Percentiles rank a stretch among this genome's conserved stretches.
These are phyloP conservation scores for Eucera pruinosa DNA, from an alignment of 2,888 invertebrate genomes.

Conservation along the genomic window DNA sequence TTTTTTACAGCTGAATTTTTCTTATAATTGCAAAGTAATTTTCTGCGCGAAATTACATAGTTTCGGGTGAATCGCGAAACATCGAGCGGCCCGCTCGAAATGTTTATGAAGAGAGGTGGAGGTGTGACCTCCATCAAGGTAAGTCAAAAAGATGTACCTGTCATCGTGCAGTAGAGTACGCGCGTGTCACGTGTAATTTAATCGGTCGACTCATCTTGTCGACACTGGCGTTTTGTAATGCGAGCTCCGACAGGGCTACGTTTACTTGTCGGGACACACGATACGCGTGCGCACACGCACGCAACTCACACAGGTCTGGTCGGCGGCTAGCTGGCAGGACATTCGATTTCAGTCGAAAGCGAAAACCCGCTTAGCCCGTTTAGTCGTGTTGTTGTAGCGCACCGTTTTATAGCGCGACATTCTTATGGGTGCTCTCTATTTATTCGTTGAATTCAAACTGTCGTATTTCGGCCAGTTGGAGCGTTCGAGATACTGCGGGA, in stretches of 20 bases:
- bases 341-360: slow-evolving; percentile 80
- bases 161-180: slow-evolving; percentile 24
- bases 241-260: slow-evolving; percentile 43
- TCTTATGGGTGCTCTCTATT: slow-evolving; percentile 15
- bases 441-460: not conserved
- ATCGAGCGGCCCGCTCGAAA: not conserved
- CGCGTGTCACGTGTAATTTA: slow-evolving; percentile 59
- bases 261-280: slow-evolving; percentile 52
- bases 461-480: slow-evolving; percentile 5
- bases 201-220: slow-evolving; percentile 54
- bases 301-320: slow-evolving; percentile 30
- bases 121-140: slow-evolving; percentile 25
- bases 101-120: not conserved
- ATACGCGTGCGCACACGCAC: slow-evolving; percentile 54
- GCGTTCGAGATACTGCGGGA: not conserved
- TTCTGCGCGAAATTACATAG: not conserved
- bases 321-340: slow-evolving; percentile 57
- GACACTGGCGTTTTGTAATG: slow-evolving; percentile 58
- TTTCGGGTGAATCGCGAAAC: not conserved
- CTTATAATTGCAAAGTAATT: not conserved
- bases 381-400: slow-evolving; percentile 36
- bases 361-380: slow-evolving; percentile 72
- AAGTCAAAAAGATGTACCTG: slow-evolving; percentile 32
- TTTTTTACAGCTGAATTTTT: no score
- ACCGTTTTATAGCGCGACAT: slow-evolving; percentile 41